Base-by-base conservation (phyloP, 1,140 invertebrate species). In the Idris sp. region DNA sequence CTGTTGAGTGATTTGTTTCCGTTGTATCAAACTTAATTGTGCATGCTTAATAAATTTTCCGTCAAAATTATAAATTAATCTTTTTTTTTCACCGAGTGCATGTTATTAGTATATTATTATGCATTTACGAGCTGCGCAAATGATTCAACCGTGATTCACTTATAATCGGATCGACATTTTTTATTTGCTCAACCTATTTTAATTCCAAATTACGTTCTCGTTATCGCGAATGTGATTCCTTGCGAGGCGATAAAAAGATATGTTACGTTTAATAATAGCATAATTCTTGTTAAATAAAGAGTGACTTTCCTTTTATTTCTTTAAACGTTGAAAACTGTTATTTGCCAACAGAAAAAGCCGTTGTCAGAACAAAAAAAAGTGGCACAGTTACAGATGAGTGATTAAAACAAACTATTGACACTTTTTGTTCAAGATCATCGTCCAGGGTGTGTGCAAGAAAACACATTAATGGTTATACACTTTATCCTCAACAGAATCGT, bases 331-430 rank as follows among this genome's bases (percentile, higher is more conserved):
- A 36, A 46, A 51, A 35, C 18, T 4, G 49, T 48, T 40, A 18
- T 30, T 35, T 9, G n/a, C 8, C 1, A 10, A 19, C 1, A 11
- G 16, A 26, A 41, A 51, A 31, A 61, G 30, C 30, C 30, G 30
- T 28, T 28, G 26, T 6, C 30, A 1, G 30, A n/a, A 4, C 9
- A n/a, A 4, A 10, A 33, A 59, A 51, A 69, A 69, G 2, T 10
- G 11, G 11, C 7, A 18, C 14, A 49, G 64, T 68, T 58, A 56
- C 64, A 68, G 51, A 43, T 58, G 64, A 68, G 53, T 35, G 53
- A 49, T 68, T 58, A 68, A 68, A 68, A 68, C 18, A 49, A 58
- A 68, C 51, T 58, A 58, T 68, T 68, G 64, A 49, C 64, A 51
- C 38, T 59, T 59, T 69, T 69, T 69, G 26, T 44, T n/a, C 9